These are phyloP conservation scores for Polymixis flavicincta DNA, from an alignment of 2,888 invertebrate genomes.

Conservation along the genomic window DNA sequence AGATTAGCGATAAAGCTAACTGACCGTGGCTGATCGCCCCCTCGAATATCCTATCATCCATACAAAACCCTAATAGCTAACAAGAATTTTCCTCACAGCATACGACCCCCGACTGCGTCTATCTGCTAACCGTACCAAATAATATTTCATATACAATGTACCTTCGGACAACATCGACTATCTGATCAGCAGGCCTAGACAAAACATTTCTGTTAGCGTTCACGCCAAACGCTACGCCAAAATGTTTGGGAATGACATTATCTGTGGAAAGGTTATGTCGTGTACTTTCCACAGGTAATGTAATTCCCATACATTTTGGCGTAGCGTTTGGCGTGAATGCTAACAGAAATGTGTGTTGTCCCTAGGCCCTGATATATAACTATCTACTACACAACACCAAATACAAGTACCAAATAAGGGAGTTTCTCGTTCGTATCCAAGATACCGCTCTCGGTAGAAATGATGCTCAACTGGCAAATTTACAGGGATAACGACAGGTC, in stretches of 20 bases:
- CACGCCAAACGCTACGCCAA: too few relatives aligned
- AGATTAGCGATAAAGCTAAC: background rate
- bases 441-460: background rate
- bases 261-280: too few relatives aligned
- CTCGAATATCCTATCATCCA: background rate
- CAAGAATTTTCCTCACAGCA: background rate
- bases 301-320: too few relatives aligned
- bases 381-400: background rate
- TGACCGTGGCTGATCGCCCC: background rate
- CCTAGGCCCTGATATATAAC: background rate
- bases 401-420: background rate
- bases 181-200: too few relatives aligned
- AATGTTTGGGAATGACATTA: too few relatives aligned
- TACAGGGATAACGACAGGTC: constrained; percentile 97
- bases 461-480: constrained; percentile 21
- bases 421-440: background rate
- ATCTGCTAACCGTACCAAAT: background rate
- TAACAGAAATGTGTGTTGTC: too few relatives aligned
- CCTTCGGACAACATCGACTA: background rate
- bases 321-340: too few relatives aligned
- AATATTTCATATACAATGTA: constrained; percentile 11
- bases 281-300: too few relatives aligned
- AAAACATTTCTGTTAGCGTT: too few relatives aligned
- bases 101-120: background rate
- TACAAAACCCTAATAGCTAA: background rate